Percentiles rank a stretch among this genome's conserved stretches.
Evolutionary conservation across 2,113 vertebrate genomes (phyloP).

Genomic region (Entosphenus tridentatus): DNA sequence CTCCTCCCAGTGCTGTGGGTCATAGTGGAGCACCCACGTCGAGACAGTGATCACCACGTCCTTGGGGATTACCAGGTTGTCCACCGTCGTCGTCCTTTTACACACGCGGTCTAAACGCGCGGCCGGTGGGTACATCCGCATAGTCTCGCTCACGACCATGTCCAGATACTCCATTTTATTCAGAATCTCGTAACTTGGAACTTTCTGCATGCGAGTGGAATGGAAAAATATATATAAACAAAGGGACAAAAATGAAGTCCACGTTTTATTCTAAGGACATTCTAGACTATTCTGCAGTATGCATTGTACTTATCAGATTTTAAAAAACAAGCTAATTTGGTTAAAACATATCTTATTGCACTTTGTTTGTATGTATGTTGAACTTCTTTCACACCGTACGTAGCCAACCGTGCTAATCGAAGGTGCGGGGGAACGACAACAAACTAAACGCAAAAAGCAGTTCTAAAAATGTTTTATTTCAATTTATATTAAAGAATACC

Average conservation of each 20-base stretch:
- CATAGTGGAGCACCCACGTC: constrained; percentile 18
- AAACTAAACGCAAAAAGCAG: too few relatives aligned
- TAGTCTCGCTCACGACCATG: background rate
- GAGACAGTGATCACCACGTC: constrained; percentile 15
- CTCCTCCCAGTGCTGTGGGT: constrained; percentile 21
- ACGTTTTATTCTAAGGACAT: too few relatives aligned
- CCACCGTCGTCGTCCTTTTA: background rate
- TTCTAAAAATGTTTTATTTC: too few relatives aligned
- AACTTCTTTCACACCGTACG: too few relatives aligned
- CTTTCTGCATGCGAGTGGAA: background rate
- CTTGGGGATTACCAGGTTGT: constrained; percentile 19
- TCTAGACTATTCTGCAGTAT: too few relatives aligned
- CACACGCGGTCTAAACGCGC: background rate
- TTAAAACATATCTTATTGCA: too few relatives aligned
- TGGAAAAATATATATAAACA: background rate
- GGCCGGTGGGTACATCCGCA: background rate
- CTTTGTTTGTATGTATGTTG: too few relatives aligned
- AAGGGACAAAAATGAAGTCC: background rate
- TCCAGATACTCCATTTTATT: constrained; percentile 2
- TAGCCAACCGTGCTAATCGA: too few relatives aligned
- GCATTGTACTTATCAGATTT: too few relatives aligned
- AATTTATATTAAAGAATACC: too few relatives aligned
- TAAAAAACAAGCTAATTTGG: too few relatives aligned
- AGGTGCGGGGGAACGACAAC: too few relatives aligned
- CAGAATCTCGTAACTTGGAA: constrained; percentile 8